These are phyloP conservation scores for Falco rusticolus DNA, from an alignment of 2,797 vertebrate species.

Conservation along the genomic window DNA sequence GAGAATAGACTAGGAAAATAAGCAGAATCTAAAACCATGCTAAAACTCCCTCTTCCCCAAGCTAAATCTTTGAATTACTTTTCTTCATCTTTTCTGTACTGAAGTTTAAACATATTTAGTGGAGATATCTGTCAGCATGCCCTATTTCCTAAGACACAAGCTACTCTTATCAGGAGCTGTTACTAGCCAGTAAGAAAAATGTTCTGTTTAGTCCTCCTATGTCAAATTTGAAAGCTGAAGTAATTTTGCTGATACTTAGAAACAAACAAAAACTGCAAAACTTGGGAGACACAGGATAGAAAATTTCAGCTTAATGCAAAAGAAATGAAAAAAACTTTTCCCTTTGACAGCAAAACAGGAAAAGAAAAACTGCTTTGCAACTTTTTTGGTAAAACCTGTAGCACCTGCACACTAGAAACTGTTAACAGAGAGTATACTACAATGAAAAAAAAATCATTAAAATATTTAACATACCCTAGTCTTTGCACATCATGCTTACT, in stretches of 20 bases:
- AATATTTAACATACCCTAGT: neutral
- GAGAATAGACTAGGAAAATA: neutral
- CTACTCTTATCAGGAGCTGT: neutral
- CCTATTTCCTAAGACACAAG: neutral
- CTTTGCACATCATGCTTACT: neutral
- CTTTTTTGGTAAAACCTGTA: neutral
- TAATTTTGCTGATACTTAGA: neutral
- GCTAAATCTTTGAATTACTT: neutral
- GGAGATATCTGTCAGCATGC: neutral
- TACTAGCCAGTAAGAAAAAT: neutral
- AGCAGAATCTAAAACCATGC: neutral
- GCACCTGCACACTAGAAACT: neutral
- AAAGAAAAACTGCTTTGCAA: neutral
- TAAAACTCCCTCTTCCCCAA: neutral
- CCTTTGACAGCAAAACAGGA: neutral
- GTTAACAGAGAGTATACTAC: neutral
- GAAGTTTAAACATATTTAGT: neutral
- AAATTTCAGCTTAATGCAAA: neutral
- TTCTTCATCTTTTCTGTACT: neutral
- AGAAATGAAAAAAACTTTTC: neutral
- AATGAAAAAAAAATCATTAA: neutral
- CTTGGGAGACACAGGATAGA: neutral
- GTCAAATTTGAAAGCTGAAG: neutral
- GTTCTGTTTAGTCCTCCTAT: neutral
- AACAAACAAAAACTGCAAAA: neutral